phyloP scores from a whole-genome alignment of 2,797 vertebrate genomes.

The Tachyglossus aculeatus region DNA sequence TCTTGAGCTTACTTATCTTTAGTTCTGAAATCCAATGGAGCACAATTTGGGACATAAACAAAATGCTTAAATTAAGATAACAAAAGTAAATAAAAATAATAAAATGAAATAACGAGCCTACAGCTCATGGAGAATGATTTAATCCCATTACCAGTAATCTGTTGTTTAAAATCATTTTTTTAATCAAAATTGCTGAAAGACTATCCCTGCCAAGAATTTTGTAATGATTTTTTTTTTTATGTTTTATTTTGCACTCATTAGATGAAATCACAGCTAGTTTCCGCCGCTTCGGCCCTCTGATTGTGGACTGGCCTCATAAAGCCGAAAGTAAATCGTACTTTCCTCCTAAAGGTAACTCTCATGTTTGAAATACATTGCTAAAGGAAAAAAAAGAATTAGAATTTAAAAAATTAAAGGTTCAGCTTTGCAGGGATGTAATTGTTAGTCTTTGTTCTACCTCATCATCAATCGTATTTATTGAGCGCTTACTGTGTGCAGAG shows the following conservation, averaged over 20 bases:
- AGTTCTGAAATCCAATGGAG: too few relatives aligned
- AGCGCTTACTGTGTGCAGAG: too few relatives aligned
- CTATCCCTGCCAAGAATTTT: not conserved
- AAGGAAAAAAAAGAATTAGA: too few relatives aligned
- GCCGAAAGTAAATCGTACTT: slow-evolving; percentile 99
- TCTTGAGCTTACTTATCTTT: slow-evolving; percentile 10
- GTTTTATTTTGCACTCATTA: slow-evolving; percentile 56
- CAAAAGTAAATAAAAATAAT: too few relatives aligned
- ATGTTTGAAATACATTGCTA: not conserved
- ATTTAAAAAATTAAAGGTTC: not conserved
- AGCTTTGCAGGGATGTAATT: not conserved
- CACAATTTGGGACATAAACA: too few relatives aligned
- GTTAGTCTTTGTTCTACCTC: not conserved
- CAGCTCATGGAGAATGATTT: too few relatives aligned
- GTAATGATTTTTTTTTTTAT: not conserved
- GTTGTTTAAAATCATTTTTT: not conserved
- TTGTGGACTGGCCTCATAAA: slow-evolving; percentile 99
- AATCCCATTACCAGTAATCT: too few relatives aligned
- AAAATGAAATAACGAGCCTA: too few relatives aligned
- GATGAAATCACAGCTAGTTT: slow-evolving; percentile 99
- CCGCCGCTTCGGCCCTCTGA: slow-evolving; percentile 96
- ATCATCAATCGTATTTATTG: too few relatives aligned
- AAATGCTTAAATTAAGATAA: too few relatives aligned
- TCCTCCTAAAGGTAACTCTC: slow-evolving; percentile 92
- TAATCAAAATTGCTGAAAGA: not conserved